Conservation (phyloP, 2,888 invertebrate species). For the Andrena praecox region DNA sequence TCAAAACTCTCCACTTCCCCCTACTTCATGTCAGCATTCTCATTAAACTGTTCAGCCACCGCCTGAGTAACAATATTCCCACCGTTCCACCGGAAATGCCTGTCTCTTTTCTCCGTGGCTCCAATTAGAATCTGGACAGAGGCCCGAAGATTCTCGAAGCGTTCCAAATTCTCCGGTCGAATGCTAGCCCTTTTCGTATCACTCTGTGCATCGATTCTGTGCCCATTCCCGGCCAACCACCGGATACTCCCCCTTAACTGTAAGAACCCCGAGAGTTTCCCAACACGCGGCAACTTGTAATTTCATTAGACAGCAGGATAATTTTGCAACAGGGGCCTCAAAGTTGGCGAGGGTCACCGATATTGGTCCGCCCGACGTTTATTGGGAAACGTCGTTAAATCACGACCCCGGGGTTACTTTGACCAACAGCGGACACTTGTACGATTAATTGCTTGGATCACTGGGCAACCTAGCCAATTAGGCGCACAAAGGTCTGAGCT, state of each 20-base stretch:
- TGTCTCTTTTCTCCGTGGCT: too few species aligned
- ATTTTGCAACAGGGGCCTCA: constrained; percentile 10
- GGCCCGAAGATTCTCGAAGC: too few species aligned
- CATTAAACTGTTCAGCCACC: too few species aligned
- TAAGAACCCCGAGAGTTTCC: constrained; percentile 18
- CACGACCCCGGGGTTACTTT: constrained; percentile 6
- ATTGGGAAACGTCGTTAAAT: constrained; percentile 30
- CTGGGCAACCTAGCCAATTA: neutral
- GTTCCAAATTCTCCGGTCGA: neutral
- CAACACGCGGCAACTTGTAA: constrained; percentile 17
- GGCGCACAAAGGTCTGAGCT: neutral
- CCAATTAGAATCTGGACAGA: too few species aligned
- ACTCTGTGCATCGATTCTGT: neutral
- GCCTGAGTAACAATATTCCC: too few species aligned
- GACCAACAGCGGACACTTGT: constrained; percentile 10
- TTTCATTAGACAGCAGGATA: constrained; percentile 22
- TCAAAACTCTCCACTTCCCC: too few species aligned
- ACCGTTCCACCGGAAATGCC: too few species aligned
- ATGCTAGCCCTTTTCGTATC: neutral
- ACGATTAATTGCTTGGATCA: constrained; percentile 5
- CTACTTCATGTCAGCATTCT: too few species aligned
- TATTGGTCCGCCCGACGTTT: neutral
- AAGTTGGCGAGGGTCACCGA: neutral
- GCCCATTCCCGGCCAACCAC: too few species aligned
- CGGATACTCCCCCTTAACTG: neutral